A percentile compares a stretch with the other conserved stretches of the same genome.
phyloP scores from a whole-genome alignment of 2,797 vertebrate species.

The Garrulus glandarius region DNA sequence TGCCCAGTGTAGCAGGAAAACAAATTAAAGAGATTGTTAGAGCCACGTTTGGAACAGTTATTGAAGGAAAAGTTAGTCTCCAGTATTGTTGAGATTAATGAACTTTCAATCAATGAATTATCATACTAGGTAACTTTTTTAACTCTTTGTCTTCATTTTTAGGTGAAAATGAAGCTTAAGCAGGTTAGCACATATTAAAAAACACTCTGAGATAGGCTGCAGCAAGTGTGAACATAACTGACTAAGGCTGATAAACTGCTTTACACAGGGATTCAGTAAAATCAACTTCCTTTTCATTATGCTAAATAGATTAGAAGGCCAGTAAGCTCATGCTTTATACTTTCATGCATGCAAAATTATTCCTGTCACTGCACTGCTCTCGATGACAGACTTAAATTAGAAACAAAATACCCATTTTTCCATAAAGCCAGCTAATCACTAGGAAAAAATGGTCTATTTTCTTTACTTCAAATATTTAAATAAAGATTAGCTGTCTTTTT shows the following conservation, averaged over 20 bases:
- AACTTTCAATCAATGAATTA: neutral
- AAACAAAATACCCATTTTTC: slow-evolving; percentile 1
- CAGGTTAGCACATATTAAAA: neutral
- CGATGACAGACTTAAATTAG: neutral
- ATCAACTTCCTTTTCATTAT: slow-evolving; percentile 25
- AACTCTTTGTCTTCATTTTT: neutral
- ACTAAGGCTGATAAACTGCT: neutral
- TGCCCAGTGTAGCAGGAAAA: neutral
- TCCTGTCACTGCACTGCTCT: neutral
- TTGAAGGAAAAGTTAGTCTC: neutral
- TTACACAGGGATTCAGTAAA: neutral
- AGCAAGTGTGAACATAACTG: neutral
- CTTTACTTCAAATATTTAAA: slow-evolving; percentile 36
- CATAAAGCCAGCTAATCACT: neutral
- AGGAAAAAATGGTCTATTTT: neutral
- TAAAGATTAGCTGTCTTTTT: slow-evolving; percentile 18
- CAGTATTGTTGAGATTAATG: neutral
- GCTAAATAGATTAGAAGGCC: slow-evolving; percentile 9
- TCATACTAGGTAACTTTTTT: neutral
- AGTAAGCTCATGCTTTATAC: slow-evolving; percentile 3
- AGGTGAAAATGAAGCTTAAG: neutral
- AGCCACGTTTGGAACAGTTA: neutral
- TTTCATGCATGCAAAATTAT: slow-evolving; percentile 23
- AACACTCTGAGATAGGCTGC: neutral
- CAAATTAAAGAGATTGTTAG: neutral